Base-by-base conservation (phyloP, 2,113 vertebrate genomes). In the Rhinoderma darwinii region DNA sequence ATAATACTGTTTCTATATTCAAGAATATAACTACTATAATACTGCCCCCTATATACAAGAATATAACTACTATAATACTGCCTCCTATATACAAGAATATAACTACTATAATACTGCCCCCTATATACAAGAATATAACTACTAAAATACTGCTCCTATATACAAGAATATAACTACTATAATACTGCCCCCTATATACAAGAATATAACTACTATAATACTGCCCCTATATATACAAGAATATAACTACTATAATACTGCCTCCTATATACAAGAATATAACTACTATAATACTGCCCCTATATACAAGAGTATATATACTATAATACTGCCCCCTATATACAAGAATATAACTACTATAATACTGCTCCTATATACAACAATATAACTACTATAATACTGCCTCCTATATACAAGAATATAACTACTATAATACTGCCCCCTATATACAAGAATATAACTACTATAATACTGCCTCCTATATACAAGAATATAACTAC, bases 21-120 rank as follows among this genome's bases (percentile, higher is more conserved):
- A 66, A 15, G 61, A 32, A 66, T 66, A 66, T 66, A 66, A 66
- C 61, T 66, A 66, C 61, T 66, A 66, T 66, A 66, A 66, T 66
- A 66, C 61, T 66, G 27, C 61, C n/a, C 18, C 59, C 59, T 61
- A 61, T 61, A 12, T 61, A 61, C 59, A 61, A 12, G 59, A 27
- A 61, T 61, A 61, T 32, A 66, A 66, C 61, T 32, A 32, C 61
- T 66, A 32, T 66, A 32, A 66, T 32, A 66, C 61, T 66, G 61
- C 61, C 6, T n/a, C 61, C 61, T 32, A 66, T 61, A 12, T 61
- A 61, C 25, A 61, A 27, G 59, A 61, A 61, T 61, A 61, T 61
- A 61, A 61, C 59, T 61, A 61, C 59, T 61, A 61, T 61, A 61
- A 61, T 61, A 61, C 59, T 61, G n/a, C 59, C 6, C n/a, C 61